These are phyloP conservation scores for Sipha maydis DNA, from an alignment of 2,888 invertebrate species.

Conservation along the genomic window DNA sequence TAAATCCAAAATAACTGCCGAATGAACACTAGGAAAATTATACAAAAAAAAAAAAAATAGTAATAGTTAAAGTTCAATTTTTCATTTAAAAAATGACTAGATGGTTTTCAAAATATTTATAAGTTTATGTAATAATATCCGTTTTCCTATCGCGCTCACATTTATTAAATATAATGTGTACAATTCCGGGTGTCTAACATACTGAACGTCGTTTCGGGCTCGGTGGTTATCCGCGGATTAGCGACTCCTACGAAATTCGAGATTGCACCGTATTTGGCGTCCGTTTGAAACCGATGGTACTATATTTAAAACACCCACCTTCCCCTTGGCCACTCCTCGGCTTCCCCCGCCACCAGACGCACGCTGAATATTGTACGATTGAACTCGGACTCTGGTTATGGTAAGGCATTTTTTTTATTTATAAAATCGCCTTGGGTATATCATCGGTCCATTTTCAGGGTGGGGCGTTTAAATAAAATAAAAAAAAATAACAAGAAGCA, in stretches of 20 bases:
- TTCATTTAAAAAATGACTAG: background rate
- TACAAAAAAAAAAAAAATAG: background rate
- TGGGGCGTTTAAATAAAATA: slow-evolving; percentile 26
- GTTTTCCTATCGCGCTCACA: slow-evolving; percentile 27
- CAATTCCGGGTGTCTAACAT: slow-evolving; percentile 61
- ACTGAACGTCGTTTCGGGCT: slow-evolving; percentile 54
- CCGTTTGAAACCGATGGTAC: slow-evolving; percentile 62
- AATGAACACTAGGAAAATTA: background rate
- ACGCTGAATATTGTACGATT: background rate
- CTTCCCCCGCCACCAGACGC: background rate
- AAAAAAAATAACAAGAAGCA: slow-evolving; percentile 8
- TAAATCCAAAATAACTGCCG: background rate
- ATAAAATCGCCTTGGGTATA: slow-evolving; percentile 51
- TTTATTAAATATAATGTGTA: slow-evolving; percentile 34
- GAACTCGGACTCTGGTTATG: slow-evolving; percentile 50
- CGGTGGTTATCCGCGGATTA: slow-evolving; percentile 48
- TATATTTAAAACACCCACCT: slow-evolving; percentile 62
- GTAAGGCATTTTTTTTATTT: slow-evolving; percentile 59
- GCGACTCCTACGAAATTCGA: slow-evolving; percentile 71
- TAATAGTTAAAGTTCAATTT: background rate
- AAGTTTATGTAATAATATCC: background rate
- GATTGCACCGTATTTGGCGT: slow-evolving; percentile 76
- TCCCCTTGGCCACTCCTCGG: slow-evolving; percentile 26
- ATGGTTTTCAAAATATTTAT: background rate
- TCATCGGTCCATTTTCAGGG: slow-evolving; percentile 17